These are phyloP conservation scores for Epicampocera succincta DNA, from an alignment of 2,888 invertebrate species.

Conservation along the genomic window DNA sequence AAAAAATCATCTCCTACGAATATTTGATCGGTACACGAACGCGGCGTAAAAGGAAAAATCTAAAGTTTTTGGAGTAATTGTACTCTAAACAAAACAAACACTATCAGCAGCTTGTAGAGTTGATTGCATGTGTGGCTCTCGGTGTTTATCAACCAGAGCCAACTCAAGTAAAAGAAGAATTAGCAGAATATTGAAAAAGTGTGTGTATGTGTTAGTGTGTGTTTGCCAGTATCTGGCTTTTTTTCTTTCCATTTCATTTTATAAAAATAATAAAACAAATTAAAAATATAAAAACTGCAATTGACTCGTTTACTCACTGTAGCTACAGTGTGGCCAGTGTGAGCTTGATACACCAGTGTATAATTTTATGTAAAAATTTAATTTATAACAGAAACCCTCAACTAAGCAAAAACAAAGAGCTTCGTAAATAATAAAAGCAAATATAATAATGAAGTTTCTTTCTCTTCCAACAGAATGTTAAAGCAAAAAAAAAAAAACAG, in stretches of 20 bases:
- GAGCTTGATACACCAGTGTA: constrained; percentile 24
- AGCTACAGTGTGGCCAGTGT: constrained; percentile 17
- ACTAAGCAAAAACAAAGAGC: neutral
- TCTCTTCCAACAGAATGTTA: constrained; percentile 4
- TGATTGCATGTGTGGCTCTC: constrained; percentile 22
- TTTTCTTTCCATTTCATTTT: constrained; percentile 40
- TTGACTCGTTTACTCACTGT: constrained; percentile 22
- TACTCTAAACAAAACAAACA: constrained; percentile 41
- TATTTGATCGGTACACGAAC: constrained; percentile 40
- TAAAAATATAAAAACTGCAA: constrained; percentile 38
- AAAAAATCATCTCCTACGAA: constrained; percentile 25
- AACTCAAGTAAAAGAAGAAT: constrained; percentile 41
- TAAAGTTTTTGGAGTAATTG: constrained; percentile 45
- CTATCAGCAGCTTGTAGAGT: constrained; percentile 24
- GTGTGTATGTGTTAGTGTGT: constrained; percentile 16
- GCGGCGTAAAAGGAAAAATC: constrained; percentile 27
- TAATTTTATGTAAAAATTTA: constrained; percentile 1
- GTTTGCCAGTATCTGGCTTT: constrained; percentile 22
- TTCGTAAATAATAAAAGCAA: constrained; percentile 13
- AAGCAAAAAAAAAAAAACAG: constrained; percentile 18
- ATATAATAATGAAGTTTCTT: constrained; percentile 21
- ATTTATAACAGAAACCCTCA: constrained; percentile 14
- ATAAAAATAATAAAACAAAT: constrained; percentile 29
- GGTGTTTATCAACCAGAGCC: constrained; percentile 39
- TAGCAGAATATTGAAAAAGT: constrained; percentile 21